Evolutionary conservation across 2,888 invertebrate species (phyloP).

Genomic region (Trichopria drosophilae): DNA sequence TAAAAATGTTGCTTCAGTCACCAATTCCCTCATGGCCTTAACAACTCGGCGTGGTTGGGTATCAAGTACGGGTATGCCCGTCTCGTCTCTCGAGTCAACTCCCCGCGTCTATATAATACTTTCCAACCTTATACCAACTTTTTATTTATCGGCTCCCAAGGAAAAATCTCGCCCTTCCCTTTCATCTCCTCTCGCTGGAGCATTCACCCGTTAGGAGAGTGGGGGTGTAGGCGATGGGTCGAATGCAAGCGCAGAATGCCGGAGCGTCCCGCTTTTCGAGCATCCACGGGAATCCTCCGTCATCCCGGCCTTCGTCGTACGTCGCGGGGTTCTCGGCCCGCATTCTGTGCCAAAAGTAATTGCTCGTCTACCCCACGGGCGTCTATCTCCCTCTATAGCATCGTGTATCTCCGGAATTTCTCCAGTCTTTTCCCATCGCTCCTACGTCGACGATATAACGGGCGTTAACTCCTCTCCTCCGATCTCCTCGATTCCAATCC

Average conservation of each 20-base stretch:
- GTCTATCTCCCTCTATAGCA: not conserved
- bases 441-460: slow-evolving; percentile 17
- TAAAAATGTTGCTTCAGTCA: too few species aligned
- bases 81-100: too few species aligned
- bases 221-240: not conserved
- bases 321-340: slow-evolving; percentile 14
- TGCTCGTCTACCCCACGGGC: slow-evolving; percentile 14
- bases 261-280: too few species aligned
- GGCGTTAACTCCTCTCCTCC: not conserved
- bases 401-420: too few species aligned
- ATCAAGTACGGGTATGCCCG: too few species aligned
- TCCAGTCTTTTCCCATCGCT: too few species aligned
- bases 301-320: slow-evolving; percentile 3
- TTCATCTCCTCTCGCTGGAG: too few species aligned
- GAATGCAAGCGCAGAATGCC: not conserved
- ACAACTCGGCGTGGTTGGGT: too few species aligned
- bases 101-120: slow-evolving; percentile 4
- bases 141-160: slow-evolving; percentile 10
- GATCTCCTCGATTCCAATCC: too few species aligned
- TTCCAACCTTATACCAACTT: not conserved
- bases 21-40: too few species aligned
- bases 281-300: not conserved
- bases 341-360: slow-evolving; percentile 31
- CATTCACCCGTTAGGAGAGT: not conserved
- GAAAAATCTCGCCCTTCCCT: not conserved